These are phyloP conservation scores for Bombus turneri DNA, from an alignment of 1,140 invertebrate genomes.

Conservation along the genomic window DNA sequence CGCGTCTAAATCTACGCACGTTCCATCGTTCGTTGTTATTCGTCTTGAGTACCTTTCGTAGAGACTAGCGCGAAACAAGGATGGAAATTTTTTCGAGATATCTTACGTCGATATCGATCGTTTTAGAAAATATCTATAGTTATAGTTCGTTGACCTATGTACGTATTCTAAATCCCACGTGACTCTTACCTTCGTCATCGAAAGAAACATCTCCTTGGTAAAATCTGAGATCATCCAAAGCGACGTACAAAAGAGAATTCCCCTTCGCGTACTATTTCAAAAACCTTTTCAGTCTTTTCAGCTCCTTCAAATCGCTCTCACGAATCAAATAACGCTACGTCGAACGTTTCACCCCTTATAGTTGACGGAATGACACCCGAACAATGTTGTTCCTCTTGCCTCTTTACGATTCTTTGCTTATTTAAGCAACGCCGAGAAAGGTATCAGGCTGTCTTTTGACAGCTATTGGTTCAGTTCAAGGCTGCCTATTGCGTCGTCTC, in stretches of 20 bases:
- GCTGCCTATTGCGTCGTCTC: neutral
- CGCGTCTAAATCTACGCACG: neutral
- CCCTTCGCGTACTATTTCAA: neutral
- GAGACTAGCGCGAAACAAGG: neutral
- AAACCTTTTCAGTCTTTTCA: neutral
- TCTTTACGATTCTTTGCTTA: neutral
- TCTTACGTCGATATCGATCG: no score
- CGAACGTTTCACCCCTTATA: neutral
- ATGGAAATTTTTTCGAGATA: neutral
- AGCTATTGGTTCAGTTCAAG: neutral
- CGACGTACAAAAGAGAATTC: neutral
- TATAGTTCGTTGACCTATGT: no score
- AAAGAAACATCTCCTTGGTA: neutral
- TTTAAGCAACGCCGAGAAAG: neutral
- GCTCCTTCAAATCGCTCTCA: neutral
- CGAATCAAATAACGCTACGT: neutral
- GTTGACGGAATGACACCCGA: neutral
- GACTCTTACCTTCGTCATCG: no score
- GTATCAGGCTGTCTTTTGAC: neutral
- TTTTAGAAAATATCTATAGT: no score
- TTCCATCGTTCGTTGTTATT: constrained; percentile 13
- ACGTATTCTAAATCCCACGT: no score
- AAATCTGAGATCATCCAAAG: neutral
- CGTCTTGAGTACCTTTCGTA: neutral
- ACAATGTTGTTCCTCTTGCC: no score